A percentile compares a stretch with the other conserved stretches of the same genome.
Evolutionary conservation across 2,113 vertebrate species (phyloP).

Genomic region (Colaptes auratus): DNA sequence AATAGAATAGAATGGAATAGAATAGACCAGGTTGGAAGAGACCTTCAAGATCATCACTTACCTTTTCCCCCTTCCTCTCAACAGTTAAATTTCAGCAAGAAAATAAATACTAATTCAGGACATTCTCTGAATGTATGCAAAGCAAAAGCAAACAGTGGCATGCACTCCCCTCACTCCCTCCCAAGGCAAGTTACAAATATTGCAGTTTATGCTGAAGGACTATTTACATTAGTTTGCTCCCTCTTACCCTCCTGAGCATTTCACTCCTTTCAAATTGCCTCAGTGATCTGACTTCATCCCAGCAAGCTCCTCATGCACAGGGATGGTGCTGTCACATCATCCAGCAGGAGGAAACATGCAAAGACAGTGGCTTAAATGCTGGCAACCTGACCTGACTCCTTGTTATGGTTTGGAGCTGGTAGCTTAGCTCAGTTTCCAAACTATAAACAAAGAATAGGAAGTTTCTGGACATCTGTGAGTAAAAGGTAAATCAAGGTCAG

Average conservation of each 20-base stretch:
- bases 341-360: rapidly evolving
- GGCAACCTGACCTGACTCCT: not conserved
- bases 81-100: not conserved
- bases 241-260: not conserved
- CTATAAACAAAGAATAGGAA: too few species aligned
- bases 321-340: not conserved
- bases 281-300: not conserved
- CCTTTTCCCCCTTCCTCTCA: not conserved
- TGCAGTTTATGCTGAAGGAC: not conserved
- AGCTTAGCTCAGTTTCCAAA: too few species aligned
- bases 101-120: not conserved
- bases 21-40: too few species aligned
- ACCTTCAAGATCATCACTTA: too few species aligned
- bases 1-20: too few species aligned
- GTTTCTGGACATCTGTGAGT: too few species aligned
- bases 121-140: not conserved
- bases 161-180: not conserved
- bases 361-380: rapidly evolving
- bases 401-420: too few species aligned
- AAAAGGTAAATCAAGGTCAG: too few species aligned
- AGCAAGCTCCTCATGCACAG: not conserved
- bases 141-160: not conserved
- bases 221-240: not conserved
- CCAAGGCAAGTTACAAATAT: not conserved
- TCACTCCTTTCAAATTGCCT: not conserved